Evolutionary conservation across 2,888 invertebrate species (phyloP), one percentile per base, ranked within the genome.

Genomic region (Drosophila incognita): DNA sequence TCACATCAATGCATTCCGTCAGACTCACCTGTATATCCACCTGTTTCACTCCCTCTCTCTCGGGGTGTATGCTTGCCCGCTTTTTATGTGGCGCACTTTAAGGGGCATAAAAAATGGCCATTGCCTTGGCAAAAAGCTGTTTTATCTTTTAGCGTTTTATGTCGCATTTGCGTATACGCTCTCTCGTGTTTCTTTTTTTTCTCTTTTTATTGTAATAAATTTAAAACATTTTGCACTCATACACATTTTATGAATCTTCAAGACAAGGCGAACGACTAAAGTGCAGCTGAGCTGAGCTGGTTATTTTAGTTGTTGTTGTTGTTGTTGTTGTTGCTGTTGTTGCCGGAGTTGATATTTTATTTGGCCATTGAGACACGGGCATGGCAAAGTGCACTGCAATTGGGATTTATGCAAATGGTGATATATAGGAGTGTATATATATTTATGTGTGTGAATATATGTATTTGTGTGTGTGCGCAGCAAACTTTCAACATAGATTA

Each of bases 171-270:
- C 85, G 87, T 87, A 85, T 73, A 52, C 72, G 56, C 65, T 58
- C 62, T 64, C 76, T 79, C 83, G 77, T 82, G 11, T 33, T 33
- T 21, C 13, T 24, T 24, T 46, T 46, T 24, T 15, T 24, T 46
- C 46, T 46, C 46, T 24, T 46, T 82, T 85, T 87, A 83, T 89
- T 87, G 87, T 89, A 89, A 89, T 87, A 87, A 89, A 89, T 87
- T 89, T 89, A 87, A 89, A 87, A 87, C 89, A 89, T 89, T 87
- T 87, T 89, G 81, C 82, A 82, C 82, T 87, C 89, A 89, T 87
- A 87, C 87, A 89, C 82, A 87, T 85, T 87, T 87, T 87, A 87
- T 87, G 87, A 87, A 86, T 86, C 85, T 78, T 87, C 79, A 79
- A 67, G 81, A 62, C 74, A 46, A 15, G 81, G 54, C 81, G 27